phyloP scores from a whole-genome alignment of 2,797 vertebrate species.

The Hydrolagus colliei region DNA sequence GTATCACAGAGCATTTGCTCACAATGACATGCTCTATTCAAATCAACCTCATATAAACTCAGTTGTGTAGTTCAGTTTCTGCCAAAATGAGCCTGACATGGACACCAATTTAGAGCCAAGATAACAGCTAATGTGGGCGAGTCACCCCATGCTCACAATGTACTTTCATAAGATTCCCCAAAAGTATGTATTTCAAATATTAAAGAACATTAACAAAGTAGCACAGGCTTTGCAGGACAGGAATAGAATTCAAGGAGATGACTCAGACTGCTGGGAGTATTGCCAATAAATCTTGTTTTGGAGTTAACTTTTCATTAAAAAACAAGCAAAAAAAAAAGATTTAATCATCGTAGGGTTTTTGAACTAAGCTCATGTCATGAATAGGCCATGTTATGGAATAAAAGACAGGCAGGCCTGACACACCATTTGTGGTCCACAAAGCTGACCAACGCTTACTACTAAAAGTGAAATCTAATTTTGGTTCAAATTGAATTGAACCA shows the following conservation, averaged over 20 bases:
- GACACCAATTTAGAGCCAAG: not conserved
- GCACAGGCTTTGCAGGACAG: not conserved
- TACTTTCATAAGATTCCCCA: not conserved
- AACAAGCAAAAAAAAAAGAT: not conserved
- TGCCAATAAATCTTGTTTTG: not conserved
- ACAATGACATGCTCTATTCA: not conserved
- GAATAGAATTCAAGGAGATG: not conserved
- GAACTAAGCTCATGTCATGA: not conserved
- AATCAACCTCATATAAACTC: not conserved
- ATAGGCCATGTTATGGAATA: not conserved
- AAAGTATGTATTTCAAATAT: not conserved
- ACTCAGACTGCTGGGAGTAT: not conserved
- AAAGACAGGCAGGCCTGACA: not conserved
- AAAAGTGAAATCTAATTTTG: slow-evolving; percentile 11
- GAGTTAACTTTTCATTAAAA: not conserved
- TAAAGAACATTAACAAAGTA: not conserved
- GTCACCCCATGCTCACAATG: not conserved
- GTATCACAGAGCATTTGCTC: too few species aligned
- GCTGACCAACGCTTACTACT: not conserved
- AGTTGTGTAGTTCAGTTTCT: not conserved
- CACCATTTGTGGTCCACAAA: not conserved
- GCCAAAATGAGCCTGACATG: not conserved
- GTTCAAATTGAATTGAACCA: slow-evolving; percentile 9
- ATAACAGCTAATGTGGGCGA: not conserved
- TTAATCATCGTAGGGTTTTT: not conserved